Evolutionary conservation across 2,888 invertebrate genomes (phyloP).

Genomic region (Protonemura montana): DNA sequence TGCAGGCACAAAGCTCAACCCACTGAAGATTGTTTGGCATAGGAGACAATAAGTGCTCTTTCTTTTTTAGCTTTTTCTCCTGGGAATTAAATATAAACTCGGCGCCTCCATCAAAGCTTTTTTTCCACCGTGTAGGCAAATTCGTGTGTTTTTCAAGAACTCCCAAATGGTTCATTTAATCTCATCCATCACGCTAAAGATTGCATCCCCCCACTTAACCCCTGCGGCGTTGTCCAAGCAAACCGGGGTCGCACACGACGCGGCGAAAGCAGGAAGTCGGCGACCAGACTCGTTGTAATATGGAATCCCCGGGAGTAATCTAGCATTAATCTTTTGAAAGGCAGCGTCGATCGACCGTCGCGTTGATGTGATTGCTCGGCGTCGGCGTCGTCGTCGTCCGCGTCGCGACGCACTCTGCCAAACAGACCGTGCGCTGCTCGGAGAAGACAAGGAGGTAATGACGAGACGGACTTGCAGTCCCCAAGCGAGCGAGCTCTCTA

Average conservation of each 20-base stretch:
- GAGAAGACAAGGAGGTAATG: not conserved
- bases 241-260: not conserved
- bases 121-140: no score
- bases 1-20: not conserved
- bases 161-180: not conserved
- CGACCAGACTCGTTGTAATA: conserved; percentile 28
- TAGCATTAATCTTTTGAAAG: conserved; percentile 40
- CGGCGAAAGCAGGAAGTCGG: not conserved
- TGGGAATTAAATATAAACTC: not conserved
- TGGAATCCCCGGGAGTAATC: conserved; percentile 33
- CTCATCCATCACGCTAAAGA: not conserved
- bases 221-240: not conserved
- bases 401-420: conserved; percentile 33
- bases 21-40: not conserved
- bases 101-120: not conserved
- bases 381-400: not conserved
- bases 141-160: no score
- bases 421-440: not conserved
- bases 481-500: conserved; percentile 18
- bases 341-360: conserved; percentile 36
- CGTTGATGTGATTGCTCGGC: conserved; percentile 32
- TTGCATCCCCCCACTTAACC: not conserved
- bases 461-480: not conserved
- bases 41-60: not conserved
- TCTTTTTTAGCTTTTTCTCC: not conserved